phyloP scores from a whole-genome alignment of 2,888 invertebrate genomes.

The Rutpela maculata region DNA sequence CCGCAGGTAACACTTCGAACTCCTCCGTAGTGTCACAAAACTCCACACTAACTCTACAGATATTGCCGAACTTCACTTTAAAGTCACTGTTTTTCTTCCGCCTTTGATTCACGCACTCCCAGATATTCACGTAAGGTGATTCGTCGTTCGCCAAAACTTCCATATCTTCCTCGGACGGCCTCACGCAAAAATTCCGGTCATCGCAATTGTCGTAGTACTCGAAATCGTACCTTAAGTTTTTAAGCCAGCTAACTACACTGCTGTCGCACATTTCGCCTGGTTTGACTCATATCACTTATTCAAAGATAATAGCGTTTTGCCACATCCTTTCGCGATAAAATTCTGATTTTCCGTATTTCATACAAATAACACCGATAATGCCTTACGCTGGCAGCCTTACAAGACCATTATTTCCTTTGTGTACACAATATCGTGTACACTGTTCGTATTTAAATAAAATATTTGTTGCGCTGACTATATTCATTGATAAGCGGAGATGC shows the following conservation, averaged over 20 bases:
- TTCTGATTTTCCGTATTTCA: slow-evolving; percentile 50
- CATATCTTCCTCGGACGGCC: slow-evolving; percentile 46
- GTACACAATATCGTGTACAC: slow-evolving; percentile 37
- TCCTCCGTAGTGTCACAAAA: slow-evolving; percentile 63
- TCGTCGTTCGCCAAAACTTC: slow-evolving; percentile 49
- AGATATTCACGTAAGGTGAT: slow-evolving; percentile 61
- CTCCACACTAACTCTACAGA: slow-evolving; percentile 63
- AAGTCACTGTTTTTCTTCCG: slow-evolving; percentile 29
- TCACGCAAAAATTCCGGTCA: slow-evolving; percentile 43
- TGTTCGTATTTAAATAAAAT: slow-evolving; percentile 31
- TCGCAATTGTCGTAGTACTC: slow-evolving; percentile 68
- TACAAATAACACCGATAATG: slow-evolving; percentile 47
- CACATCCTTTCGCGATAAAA: slow-evolving; percentile 56
- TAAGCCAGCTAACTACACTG: slow-evolving; percentile 69
- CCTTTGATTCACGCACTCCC: slow-evolving; percentile 56
- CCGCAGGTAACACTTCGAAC: slow-evolving; percentile 54
- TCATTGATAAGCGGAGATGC: slow-evolving; percentile 53
- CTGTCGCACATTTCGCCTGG: slow-evolving; percentile 53
- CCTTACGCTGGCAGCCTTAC: slow-evolving; percentile 19
- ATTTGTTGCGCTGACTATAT: slow-evolving; percentile 41
- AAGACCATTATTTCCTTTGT: slow-evolving; percentile 44
- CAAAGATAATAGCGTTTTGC: slow-evolving; percentile 50
- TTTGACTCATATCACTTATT: slow-evolving; percentile 46
- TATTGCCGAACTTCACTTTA: slow-evolving; percentile 61
- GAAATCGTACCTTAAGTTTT: slow-evolving; percentile 64